Evolutionary conservation across 2,797 vertebrate genomes (phyloP).

Genomic region (Hypotaenidia philippensis): DNA sequence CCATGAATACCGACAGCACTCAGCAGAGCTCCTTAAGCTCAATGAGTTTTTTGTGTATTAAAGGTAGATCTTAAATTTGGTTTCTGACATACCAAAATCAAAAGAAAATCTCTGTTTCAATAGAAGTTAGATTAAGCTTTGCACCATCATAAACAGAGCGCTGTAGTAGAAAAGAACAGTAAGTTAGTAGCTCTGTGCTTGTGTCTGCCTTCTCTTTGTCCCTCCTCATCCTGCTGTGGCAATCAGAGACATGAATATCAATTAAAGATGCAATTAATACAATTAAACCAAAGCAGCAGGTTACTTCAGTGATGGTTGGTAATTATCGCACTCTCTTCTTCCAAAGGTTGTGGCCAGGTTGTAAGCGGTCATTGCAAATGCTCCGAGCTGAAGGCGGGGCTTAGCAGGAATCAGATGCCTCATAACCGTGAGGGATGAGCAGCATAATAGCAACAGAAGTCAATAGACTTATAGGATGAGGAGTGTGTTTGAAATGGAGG

Average conservation of each 20-base stretch:
- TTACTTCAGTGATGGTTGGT: not conserved
- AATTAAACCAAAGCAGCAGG: not conserved
- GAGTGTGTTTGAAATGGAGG: not conserved
- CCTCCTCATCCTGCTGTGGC: not conserved
- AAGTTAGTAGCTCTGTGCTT: not conserved
- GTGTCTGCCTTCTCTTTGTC: not conserved
- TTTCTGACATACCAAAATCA: not conserved
- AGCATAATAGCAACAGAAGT: fast-evolving
- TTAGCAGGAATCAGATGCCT: not conserved
- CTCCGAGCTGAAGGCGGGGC: not conserved
- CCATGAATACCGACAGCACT: not conserved
- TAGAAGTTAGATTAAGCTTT: not conserved
- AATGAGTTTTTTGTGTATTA: not conserved
- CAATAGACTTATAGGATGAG: not conserved
- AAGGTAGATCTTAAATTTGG: not conserved
- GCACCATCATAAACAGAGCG: not conserved
- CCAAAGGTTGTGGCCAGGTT: not conserved
- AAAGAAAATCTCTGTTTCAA: not conserved
- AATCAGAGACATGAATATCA: slow-evolving; percentile 21
- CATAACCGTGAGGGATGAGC: not conserved
- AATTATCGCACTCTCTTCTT: not conserved
- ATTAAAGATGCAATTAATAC: slow-evolving; percentile 12
- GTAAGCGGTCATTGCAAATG: fast-evolving
- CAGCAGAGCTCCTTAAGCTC: not conserved
- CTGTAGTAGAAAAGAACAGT: not conserved